Percentiles rank a stretch among this genome's conserved stretches.
phyloP scores from a whole-genome alignment of 37 sponge, comb jelly and placozoan species.

The Spongilla lacustris region DNA sequence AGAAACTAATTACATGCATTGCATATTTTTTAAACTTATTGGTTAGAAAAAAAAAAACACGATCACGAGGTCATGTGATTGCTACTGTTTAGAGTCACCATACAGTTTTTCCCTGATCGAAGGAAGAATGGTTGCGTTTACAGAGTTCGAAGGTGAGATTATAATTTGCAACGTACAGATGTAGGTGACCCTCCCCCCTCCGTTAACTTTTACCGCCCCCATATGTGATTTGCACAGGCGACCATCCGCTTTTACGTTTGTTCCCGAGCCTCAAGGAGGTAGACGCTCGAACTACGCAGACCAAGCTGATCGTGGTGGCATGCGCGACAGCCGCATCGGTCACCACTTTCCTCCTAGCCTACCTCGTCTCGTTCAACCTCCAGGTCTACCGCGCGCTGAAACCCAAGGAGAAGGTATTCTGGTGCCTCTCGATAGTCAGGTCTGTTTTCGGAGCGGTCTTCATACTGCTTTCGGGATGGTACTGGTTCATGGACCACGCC shows the following conservation, averaged over 20 bases:
- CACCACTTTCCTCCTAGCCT: conserved; percentile 8
- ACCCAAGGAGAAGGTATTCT: conserved; percentile 63
- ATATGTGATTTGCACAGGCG: background rate
- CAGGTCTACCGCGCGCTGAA: conserved; percentile 23
- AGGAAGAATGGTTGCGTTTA: background rate
- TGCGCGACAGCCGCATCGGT: background rate
- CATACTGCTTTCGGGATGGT: conserved; percentile 28
- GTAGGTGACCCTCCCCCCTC: background rate
- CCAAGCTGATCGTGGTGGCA: background rate
- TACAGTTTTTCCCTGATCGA: no score
- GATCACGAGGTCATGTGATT: no score
- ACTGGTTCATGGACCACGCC: conserved; percentile 37
- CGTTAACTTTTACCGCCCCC: background rate
- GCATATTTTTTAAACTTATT: no score
- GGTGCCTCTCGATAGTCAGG: conserved; percentile 52
- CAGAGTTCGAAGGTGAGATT: background rate
- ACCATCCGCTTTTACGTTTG: background rate
- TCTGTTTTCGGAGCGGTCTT: conserved; percentile 36
- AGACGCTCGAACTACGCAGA: background rate
- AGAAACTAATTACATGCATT: no score
- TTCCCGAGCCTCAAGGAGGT: background rate
- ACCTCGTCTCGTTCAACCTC: conserved; percentile 14
- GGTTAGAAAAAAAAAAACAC: no score
- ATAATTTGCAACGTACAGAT: no score
- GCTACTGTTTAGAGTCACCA: no score